These are phyloP conservation scores for Dasypus novemcinctus DNA, from an alignment of 2,113 vertebrate genomes.

Conservation along the genomic window DNA sequence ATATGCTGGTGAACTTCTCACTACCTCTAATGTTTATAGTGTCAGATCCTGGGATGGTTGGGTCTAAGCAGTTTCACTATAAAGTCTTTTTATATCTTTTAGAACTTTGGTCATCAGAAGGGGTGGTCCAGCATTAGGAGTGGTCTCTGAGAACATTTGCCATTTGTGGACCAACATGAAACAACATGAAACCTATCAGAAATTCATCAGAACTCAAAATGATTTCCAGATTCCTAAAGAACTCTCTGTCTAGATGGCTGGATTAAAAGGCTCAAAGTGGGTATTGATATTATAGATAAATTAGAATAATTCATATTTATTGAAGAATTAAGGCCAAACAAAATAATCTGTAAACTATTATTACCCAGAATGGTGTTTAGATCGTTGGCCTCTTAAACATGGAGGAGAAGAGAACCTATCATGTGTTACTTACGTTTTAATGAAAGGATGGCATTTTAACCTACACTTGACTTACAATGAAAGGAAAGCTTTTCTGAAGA, in stretches of 20 bases:
- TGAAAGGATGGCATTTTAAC: neutral
- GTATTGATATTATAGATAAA: neutral
- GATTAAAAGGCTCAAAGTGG: neutral
- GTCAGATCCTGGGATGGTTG: neutral
- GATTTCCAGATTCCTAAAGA: neutral
- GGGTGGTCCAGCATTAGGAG: neutral
- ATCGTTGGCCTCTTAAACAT: neutral
- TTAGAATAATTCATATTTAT: neutral
- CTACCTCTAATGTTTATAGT: neutral
- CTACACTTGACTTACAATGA: neutral
- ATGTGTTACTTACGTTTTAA: neutral
- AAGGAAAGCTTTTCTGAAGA: neutral
- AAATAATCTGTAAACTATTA: neutral
- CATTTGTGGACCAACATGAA: neutral
- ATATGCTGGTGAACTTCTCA: neutral
- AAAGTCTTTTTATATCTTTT: neutral
- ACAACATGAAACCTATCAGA: neutral
- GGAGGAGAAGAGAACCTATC: neutral
- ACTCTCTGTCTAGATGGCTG: neutral
- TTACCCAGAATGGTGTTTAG: neutral
- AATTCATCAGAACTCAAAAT: neutral
- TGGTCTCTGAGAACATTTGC: neutral
- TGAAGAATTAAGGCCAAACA: neutral
- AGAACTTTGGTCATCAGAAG: neutral
- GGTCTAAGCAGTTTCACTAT: neutral